phyloP scores from a whole-genome alignment of 37 sponge, comb jelly and placozoan genomes.

The Lycopodina hypogea region DNA sequence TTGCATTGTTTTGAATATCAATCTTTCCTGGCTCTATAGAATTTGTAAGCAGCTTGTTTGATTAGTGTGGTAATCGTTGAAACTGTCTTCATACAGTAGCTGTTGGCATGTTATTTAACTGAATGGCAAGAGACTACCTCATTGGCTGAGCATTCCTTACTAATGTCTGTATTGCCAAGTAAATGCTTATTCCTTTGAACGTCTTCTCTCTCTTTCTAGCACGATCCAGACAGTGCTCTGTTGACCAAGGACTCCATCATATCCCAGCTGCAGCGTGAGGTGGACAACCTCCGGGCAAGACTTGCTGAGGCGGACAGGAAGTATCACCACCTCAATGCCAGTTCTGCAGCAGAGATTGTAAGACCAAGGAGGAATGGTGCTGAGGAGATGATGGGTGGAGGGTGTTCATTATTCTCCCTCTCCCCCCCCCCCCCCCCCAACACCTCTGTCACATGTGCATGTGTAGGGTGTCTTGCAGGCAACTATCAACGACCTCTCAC shows the following conservation, averaged over 20 bases:
- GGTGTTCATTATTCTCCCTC: no score
- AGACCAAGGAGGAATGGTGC: not conserved
- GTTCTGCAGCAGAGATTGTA: slow-evolving; percentile 59
- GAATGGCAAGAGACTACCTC: no score
- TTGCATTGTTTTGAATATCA: no score
- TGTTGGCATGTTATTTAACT: no score
- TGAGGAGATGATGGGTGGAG: not conserved
- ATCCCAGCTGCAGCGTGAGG: slow-evolving; percentile 41
- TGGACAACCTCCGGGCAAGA: slow-evolving; percentile 35
- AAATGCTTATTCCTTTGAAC: not conserved
- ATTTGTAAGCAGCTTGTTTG: no score
- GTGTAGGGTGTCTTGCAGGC: slow-evolving; percentile 43
- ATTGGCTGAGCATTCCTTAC: no score
- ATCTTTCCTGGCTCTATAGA: no score
- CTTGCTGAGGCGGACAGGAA: slow-evolving; percentile 49
- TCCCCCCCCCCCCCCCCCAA: no score
- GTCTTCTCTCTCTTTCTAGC: not conserved
- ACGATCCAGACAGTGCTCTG: slow-evolving; percentile 35
- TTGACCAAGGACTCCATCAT: slow-evolving; percentile 58
- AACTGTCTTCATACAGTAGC: no score
- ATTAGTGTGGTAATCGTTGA: no score
- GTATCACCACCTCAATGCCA: slow-evolving; percentile 40
- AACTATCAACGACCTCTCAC: slow-evolving; percentile 46
- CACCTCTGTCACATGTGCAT: no score
- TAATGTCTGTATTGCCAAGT: not conserved